Conservation (phyloP, 2,888 invertebrate species). For the Amblyjoppa proteus region DNA sequence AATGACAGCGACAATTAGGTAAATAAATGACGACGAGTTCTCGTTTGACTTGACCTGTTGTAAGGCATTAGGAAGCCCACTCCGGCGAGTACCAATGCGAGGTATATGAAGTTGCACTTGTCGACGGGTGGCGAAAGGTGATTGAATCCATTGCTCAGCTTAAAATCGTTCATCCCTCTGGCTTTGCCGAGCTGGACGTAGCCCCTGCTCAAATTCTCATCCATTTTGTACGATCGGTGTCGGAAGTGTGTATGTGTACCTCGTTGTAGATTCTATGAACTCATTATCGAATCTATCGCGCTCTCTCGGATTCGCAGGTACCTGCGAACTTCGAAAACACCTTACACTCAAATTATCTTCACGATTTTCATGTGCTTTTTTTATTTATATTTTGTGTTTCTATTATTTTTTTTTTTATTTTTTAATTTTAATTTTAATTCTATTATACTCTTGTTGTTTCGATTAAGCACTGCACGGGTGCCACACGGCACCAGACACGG, state of each 20-base stretch:
- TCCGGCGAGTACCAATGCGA: constrained; percentile 93
- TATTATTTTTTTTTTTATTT: background rate
- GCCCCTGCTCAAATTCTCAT: constrained; percentile 89
- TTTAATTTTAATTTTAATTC: background rate
- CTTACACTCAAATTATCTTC: background rate
- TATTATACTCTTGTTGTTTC: constrained; percentile 11
- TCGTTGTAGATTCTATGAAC: constrained; percentile 9
- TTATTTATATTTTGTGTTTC: background rate
- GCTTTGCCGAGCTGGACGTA: constrained; percentile 88
- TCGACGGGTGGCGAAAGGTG: constrained; percentile 90
- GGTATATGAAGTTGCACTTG: constrained; percentile 90
- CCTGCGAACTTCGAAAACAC: constrained; percentile 41
- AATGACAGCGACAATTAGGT: constrained; percentile 5
- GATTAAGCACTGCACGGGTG: constrained; percentile 57
- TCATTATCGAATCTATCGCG: constrained; percentile 24
- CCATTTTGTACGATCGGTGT: constrained; percentile 84
- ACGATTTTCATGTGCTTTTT: background rate
- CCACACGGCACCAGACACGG: constrained; percentile 61
- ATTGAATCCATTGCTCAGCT: constrained; percentile 85
- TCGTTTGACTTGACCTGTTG: constrained; percentile 89
- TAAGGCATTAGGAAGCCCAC: constrained; percentile 96
- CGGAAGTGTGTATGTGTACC: constrained; percentile 9
- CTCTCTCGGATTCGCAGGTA: constrained; percentile 26
- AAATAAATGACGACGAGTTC: constrained; percentile 8
- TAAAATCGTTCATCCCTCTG: constrained; percentile 87